phyloP scores from a whole-genome alignment of 2,888 invertebrate genomes.

The Schrankia costaestrigalis region DNA sequence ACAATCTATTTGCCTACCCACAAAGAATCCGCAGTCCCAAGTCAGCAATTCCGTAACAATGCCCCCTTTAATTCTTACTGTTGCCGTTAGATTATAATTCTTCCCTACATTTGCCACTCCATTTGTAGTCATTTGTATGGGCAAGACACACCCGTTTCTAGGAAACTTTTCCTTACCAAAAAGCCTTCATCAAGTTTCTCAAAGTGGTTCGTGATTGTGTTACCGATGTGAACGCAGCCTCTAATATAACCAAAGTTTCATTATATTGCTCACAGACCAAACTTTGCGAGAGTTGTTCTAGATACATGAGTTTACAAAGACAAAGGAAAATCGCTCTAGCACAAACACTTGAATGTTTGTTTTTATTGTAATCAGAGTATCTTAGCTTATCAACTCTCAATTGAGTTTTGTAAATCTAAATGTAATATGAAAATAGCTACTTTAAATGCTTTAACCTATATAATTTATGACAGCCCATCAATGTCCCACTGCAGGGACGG shows the following conservation, averaged over 20 bases:
- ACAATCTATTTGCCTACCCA: too few relatives aligned
- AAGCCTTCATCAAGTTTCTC: constrained; percentile 75
- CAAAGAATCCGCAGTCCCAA: constrained; percentile 3
- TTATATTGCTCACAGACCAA: constrained; percentile 29
- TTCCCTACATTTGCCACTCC: constrained; percentile 44
- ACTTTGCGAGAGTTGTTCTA: constrained; percentile 18
- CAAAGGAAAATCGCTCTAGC: constrained; percentile 26
- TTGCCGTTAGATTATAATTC: constrained; percentile 44
- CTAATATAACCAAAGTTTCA: constrained; percentile 41
- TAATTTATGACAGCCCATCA: too few relatives aligned
- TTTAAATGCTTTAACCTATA: too few relatives aligned
- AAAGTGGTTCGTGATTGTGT: constrained; percentile 70
- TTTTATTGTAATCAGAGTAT: too few relatives aligned
- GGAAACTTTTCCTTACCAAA: constrained; percentile 66
- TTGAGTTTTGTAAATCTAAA: too few relatives aligned
- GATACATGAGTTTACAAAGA: constrained; percentile 17
- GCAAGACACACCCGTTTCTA: constrained; percentile 47
- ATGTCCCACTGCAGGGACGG: too few relatives aligned
- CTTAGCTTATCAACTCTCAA: too few relatives aligned
- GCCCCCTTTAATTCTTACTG: constrained; percentile 21
- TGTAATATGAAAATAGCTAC: too few relatives aligned
- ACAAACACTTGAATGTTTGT: too few relatives aligned
- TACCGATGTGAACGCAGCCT: constrained; percentile 50
- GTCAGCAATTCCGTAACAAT: constrained; percentile 11
- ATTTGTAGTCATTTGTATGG: constrained; percentile 71